Evolutionary conservation across 1,140 invertebrate species (phyloP), one percentile per base, ranked within the genome.

Genomic region (Sogatella furcifera): DNA sequence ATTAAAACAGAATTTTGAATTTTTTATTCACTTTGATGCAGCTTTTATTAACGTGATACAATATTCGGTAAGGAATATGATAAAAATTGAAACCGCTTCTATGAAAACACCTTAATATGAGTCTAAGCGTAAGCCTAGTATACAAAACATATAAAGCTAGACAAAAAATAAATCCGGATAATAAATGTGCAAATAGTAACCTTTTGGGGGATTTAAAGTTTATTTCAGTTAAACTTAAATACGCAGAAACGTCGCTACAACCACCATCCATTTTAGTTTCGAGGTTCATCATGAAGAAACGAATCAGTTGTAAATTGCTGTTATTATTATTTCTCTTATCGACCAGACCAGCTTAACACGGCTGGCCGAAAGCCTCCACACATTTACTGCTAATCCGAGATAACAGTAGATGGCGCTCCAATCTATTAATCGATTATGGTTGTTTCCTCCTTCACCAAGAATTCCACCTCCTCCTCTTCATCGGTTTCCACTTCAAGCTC

Each of bases 361-460:
- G 34, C 34, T 38, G 34, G 34, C 15, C 43, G 28, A 52, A 13
- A 46, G 46, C 52, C 52, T 46, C 43, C 24, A 52, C 22, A 58
- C 42, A 34, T 34, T 11, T 54, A 60, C 52, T 31, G 31, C 8
- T 43, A 49, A 24, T 55, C 28, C 54, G 54, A 31, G n/a, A 34
- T 15, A 17, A 19, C 31, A 15, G 28, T 22, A 54, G 31, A 24
- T 8, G 38, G 11, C 21, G n/a, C 21, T 28, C 53, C 13, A n/a
- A 24, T 17, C 19, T 9, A 55, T 54, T 74, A 78, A 63, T 89
- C 86, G 69, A 95, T 77, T 62, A 88, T 75, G 17, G 84, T 89
- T 65, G 83, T 83, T 82, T 97, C 95, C 80, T 97, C 93, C 81
- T 96, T 97, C 69, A 97, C 84, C 78, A 98, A 90, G 85, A 97